Conservation (phyloP, 2,113 vertebrate species). For the Dryoscopus gambensis region DNA sequence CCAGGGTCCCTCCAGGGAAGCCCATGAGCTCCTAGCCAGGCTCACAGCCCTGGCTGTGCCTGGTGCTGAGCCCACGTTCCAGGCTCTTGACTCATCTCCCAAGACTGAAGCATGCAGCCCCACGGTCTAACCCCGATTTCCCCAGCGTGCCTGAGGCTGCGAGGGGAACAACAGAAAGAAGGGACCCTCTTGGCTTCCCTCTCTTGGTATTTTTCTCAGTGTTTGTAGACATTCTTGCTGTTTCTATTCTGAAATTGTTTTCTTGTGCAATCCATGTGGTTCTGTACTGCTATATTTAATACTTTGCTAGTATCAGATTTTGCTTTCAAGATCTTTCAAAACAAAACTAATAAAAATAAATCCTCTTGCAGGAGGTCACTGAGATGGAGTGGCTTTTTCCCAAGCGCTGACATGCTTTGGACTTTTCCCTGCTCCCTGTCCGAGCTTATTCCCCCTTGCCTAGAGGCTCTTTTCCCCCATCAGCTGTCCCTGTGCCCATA, state of each 20-base stretch:
- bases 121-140: not conserved
- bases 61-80: not conserved
- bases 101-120: not conserved
- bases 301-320: conserved; percentile 3
- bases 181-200: not conserved
- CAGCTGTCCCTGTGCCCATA: not conserved
- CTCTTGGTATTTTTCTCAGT: not conserved
- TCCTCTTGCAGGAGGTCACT: not conserved
- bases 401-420: not conserved
- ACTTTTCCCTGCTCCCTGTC: not conserved
- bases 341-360: conserved; percentile 1
- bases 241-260: conserved; percentile 14
- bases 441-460: not conserved
- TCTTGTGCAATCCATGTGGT: not conserved
- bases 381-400: not conserved
- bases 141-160: not conserved
- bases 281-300: conserved; percentile 20
- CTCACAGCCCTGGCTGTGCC: not conserved
- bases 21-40: not conserved
- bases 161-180: not conserved
- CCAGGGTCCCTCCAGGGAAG: not conserved
- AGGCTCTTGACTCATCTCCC: not conserved
- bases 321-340: conserved; percentile 41
- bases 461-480: not conserved
- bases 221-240: not conserved